Conservation (phyloP, 1,140 invertebrate genomes). For the Caerostris darwini region DNA sequence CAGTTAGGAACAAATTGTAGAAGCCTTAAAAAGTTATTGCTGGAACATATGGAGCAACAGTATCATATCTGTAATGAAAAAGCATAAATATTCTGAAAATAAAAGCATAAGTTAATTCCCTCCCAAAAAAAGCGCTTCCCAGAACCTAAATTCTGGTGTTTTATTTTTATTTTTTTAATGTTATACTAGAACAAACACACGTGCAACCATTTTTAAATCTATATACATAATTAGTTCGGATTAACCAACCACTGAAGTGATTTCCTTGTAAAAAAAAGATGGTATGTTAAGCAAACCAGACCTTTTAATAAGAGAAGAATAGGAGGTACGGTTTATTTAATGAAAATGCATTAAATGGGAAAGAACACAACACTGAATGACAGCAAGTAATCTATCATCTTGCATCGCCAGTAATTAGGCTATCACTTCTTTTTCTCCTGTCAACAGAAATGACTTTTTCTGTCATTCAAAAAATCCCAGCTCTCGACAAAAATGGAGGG, state of each 20-base stretch:
- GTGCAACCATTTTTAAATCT: too few species aligned
- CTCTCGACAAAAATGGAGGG: neutral
- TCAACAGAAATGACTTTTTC: constrained; percentile 20
- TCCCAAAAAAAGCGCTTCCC: too few species aligned
- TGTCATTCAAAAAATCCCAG: constrained; percentile 15
- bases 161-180: too few species aligned
- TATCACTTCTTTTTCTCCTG: constrained; percentile 31
- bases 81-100: too few species aligned
- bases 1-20: too few species aligned
- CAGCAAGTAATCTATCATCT: constrained; percentile 26
- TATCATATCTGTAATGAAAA: too few species aligned
- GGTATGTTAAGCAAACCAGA: neutral
- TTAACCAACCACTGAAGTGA: neutral
- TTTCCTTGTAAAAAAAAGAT: neutral
- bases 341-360: neutral
- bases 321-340: neutral
- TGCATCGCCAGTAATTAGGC: constrained; percentile 27
- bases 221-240: neutral
- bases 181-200: too few species aligned
- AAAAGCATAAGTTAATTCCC: too few species aligned
- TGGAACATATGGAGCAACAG: too few species aligned
- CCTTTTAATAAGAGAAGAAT: neutral
- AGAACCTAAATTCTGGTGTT: too few species aligned
- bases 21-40: too few species aligned
- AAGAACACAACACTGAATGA: constrained; percentile 11